Percentiles rank a stretch among this genome's conserved stretches.
Conservation (phyloP, 2,113 vertebrate genomes). For the Columbina picui region DNA sequence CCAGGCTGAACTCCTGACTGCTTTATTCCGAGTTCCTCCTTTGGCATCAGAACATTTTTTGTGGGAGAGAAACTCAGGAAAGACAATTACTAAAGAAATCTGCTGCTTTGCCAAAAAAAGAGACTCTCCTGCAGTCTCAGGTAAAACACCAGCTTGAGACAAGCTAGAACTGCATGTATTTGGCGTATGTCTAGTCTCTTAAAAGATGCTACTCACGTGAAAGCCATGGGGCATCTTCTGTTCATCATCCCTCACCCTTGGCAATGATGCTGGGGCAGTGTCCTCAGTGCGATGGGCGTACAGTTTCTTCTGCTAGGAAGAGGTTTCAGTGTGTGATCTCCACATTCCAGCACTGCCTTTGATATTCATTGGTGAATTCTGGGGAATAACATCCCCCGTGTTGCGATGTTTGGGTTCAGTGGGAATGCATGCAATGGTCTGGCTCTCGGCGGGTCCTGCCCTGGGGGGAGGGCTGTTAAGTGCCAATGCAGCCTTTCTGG, state of each 20-base stretch:
- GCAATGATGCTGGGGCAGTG: neutral
- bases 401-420: neutral
- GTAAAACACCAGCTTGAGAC: neutral
- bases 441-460: neutral
- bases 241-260: neutral
- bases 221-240: neutral
- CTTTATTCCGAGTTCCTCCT: neutral
- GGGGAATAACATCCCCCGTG: fast-evolving
- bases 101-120: neutral
- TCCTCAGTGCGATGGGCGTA: neutral
- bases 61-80: neutral
- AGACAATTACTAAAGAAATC: neutral
- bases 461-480: fast-evolving
- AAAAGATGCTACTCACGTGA: neutral
- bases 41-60: neutral
- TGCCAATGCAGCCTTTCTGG: neutral
- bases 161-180: neutral
- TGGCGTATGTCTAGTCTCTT: neutral
- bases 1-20: neutral
- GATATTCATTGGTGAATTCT: too few relatives aligned
- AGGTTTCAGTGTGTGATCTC: neutral
- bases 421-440: neutral
- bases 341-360: neutral
- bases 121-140: neutral
- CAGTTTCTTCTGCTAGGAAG: neutral